These are phyloP conservation scores for Dynastes tityus DNA, from an alignment of 2,888 invertebrate genomes.

Conservation along the genomic window DNA sequence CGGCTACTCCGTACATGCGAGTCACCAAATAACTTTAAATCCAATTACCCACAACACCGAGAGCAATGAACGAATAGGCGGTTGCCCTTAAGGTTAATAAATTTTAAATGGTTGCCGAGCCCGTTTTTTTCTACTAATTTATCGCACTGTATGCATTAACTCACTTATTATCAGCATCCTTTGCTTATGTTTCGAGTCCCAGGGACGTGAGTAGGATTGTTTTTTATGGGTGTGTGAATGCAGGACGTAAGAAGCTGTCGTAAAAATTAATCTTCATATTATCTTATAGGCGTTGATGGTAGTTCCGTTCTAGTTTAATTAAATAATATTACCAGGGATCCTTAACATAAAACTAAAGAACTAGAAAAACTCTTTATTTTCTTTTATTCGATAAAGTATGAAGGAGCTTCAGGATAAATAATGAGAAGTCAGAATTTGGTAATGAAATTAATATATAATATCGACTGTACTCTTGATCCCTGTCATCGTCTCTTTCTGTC, in stretches of 20 bases:
- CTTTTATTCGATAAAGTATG: neutral
- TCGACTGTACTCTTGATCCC: no score
- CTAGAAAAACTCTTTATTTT: no score
- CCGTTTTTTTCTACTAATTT: constrained; percentile 43
- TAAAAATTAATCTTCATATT: constrained; percentile 15
- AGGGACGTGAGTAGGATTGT: constrained; percentile 24
- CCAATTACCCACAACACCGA: constrained; percentile 36
- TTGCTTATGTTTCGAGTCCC: constrained; percentile 6
- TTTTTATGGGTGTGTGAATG: constrained; percentile 25
- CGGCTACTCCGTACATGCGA: neutral
- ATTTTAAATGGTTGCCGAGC: constrained; percentile 40
- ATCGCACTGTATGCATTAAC: constrained; percentile 37
- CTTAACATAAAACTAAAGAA: constrained; percentile 4
- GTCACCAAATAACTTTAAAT: constrained; percentile 42
- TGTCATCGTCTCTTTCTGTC: no score
- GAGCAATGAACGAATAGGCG: constrained; percentile 45
- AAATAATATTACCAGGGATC: neutral
- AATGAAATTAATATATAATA: no score
- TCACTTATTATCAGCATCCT: constrained; percentile 44
- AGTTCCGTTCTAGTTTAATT: constrained; percentile 5
- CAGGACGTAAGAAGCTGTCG: constrained; percentile 12
- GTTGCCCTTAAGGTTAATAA: constrained; percentile 46
- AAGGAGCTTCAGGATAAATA: neutral
- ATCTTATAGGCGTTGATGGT: neutral
- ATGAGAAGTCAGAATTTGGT: no score